Base-by-base conservation (phyloP, 2,797 vertebrate species). In the Microctenopoma stevenorrisi region DNA sequence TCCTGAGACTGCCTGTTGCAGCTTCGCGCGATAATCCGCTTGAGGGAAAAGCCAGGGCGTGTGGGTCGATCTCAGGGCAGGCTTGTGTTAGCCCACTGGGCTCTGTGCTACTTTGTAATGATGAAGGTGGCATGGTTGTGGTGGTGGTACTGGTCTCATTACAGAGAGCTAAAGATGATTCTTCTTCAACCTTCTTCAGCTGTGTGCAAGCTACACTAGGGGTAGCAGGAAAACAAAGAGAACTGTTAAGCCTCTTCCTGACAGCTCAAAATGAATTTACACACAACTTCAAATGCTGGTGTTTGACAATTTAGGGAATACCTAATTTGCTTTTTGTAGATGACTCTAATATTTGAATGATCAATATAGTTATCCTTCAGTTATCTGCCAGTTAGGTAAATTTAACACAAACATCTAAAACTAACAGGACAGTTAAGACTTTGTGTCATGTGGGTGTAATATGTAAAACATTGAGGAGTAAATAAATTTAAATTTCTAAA, bases 131-230 rank as follows among this genome's bases (percentile, higher is more conserved):
- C 68, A 81, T 90, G 84, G 81, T 72, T 76, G 84, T 91, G 85
- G 78, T 83, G 94, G 95, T 94, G 93, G 69, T 93, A 91, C 94
- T 95, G 92, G 91, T 92, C 93, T 96, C 94, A 92, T 93, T 94
- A 93, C 91, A 95, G 94, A 95, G 93, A 95, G 94, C 91, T 94
- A 95, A 95, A 95, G 96, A 94, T 91, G 94, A 94, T 89, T 94
- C 95, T 94, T 91, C 93, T 94, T 92, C 95, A 94, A 90, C 92
- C 93, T 91, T 95, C 93, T 94, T 95, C 95, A 95, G 95, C 94
- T 97, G 95, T 96, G 96, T 96, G 94, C 95, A 95, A 95, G 95
- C 97, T 99, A 99, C 96, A 99, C 98, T 99, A 97, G 96, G 96
- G 96, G 97, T 92, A 95, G 95, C 91, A 96, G 95, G 94, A 92